phyloP scores from a whole-genome alignment of 2,797 vertebrate genomes.

The Leuciscus waleckii region DNA sequence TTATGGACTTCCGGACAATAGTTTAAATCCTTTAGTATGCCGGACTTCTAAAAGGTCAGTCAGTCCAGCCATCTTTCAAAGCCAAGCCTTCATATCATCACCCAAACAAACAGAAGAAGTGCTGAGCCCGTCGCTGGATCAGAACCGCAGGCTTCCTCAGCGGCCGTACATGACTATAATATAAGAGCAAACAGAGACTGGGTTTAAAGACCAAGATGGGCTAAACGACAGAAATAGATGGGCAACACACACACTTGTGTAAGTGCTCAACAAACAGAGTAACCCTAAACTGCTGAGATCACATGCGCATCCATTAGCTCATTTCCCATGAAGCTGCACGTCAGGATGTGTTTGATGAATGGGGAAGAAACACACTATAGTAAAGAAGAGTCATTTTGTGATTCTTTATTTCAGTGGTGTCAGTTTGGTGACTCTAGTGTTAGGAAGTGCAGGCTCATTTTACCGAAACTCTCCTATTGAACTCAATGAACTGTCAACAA shows the following conservation, averaged over 20 bases:
- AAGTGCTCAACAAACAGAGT: conserved; percentile 67
- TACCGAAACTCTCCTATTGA: background rate
- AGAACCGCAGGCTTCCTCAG: conserved; percentile 5
- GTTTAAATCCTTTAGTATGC: background rate
- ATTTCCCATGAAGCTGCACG: conserved; percentile 79
- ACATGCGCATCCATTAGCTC: conserved; percentile 70
- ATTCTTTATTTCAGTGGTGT: background rate
- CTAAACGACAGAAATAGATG: conserved; percentile 12
- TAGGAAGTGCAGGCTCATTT: conserved; percentile 1
- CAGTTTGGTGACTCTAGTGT: background rate
- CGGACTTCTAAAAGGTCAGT: background rate
- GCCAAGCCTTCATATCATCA: background rate
- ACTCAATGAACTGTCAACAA: background rate
- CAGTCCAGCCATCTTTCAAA: background rate
- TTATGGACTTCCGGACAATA: background rate
- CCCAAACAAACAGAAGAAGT: conserved; percentile 23
- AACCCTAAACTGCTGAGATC: conserved; percentile 60
- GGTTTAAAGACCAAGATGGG: conserved; percentile 6
- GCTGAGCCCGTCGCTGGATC: background rate
- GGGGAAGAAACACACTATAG: conserved; percentile 20
- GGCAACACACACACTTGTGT: conserved; percentile 12
- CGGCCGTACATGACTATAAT: background rate
- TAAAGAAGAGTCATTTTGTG: background rate
- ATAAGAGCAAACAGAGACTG: background rate
- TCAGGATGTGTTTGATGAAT: conserved; percentile 27